A percentile compares a stretch with the other conserved stretches of the same genome.
Conservation (phyloP, 2,888 invertebrate genomes). For the Galerucella calmariensis region DNA sequence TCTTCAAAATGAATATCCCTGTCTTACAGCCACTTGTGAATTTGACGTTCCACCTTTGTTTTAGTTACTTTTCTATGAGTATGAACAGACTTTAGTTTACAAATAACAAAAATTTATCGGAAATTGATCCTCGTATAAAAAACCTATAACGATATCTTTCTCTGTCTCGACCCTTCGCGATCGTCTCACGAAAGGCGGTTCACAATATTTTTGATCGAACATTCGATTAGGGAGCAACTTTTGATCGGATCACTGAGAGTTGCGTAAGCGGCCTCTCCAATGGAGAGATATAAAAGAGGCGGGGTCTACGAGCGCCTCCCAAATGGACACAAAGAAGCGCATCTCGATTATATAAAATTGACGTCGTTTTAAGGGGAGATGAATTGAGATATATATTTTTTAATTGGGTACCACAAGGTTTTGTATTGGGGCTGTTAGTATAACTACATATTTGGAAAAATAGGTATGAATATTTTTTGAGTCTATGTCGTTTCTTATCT, state of each 20-base stretch:
- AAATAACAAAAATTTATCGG: too few species aligned
- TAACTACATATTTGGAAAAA: too few species aligned
- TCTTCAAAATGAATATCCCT: too few species aligned
- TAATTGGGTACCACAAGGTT: not conserved
- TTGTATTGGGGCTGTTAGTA: too few species aligned
- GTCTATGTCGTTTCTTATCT: too few species aligned
- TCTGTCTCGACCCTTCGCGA: not conserved
- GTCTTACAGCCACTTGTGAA: too few species aligned
- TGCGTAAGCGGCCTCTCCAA: conserved; percentile 31
- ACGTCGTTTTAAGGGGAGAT: not conserved
- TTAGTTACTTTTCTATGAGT: too few species aligned
- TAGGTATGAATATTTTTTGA: too few species aligned
- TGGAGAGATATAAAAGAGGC: conserved; percentile 40
- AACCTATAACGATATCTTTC: too few species aligned
- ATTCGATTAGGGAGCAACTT: conserved; percentile 30
- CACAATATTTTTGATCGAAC: conserved; percentile 25
- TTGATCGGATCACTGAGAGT: conserved; percentile 28
- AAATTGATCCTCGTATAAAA: too few species aligned
- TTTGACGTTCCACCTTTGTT: too few species aligned
- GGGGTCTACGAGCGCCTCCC: conserved; percentile 41
- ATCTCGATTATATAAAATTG: not conserved
- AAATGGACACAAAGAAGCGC: conserved; percentile 57
- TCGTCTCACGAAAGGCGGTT: not conserved
- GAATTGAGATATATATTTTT: not conserved
- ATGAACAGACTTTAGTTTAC: too few species aligned